Evolutionary conservation across 2,888 invertebrate species (phyloP).

Genomic region (Xestia xanthographa): DNA sequence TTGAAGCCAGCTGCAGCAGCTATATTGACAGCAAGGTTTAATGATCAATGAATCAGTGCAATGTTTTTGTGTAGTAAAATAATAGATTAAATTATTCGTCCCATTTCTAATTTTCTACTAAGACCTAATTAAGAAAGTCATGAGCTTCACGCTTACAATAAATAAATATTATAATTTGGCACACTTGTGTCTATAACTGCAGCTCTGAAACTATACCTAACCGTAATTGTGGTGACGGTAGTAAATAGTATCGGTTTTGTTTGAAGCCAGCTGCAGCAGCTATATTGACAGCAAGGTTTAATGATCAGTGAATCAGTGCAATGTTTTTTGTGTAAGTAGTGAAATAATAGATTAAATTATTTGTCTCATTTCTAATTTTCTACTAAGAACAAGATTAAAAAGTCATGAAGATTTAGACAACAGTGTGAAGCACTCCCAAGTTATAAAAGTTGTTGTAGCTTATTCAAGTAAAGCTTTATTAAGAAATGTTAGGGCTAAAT

Average conservation of each 20-base stretch:
- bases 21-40: not conserved
- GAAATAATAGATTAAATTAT: too few species aligned
- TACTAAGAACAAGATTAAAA: not conserved
- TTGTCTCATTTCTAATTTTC: not conserved
- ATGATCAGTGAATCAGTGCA: not conserved
- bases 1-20: conserved; percentile 13
- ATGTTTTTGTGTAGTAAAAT: too few species aligned
- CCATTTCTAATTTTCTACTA: not conserved
- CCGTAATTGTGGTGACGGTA: conserved; percentile 66
- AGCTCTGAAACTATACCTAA: conserved; percentile 67
- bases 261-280: conserved; percentile 13
- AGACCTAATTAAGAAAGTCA: not conserved
- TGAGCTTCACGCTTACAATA: conserved; percentile 60
- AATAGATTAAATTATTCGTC: too few species aligned
- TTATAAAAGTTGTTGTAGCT: too few species aligned
- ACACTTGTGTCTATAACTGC: conserved; percentile 77
- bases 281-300: not conserved
- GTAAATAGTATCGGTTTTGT: conserved; percentile 43
- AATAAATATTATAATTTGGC: conserved; percentile 82
- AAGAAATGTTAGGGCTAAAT: not conserved
- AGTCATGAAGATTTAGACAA: not conserved
- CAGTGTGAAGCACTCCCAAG: not conserved
- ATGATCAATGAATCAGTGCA: not conserved
- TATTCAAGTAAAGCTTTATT: not conserved
- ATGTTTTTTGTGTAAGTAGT: conserved; percentile 1